Conservation (phyloP, 2,113 vertebrate species). For the Leucosticte australis region DNA sequence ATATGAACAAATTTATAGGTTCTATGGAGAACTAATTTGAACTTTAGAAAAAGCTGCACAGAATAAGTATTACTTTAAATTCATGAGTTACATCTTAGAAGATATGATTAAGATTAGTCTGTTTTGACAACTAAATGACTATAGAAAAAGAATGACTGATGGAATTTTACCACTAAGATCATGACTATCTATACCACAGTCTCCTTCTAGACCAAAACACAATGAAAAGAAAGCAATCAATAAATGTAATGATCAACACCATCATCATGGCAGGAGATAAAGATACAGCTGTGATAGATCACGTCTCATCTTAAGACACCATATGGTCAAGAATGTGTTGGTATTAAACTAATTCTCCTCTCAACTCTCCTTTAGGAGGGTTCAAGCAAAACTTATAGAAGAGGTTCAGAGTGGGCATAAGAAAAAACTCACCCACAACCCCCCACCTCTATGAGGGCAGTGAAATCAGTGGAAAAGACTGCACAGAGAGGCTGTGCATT, state of each 20-base stretch:
- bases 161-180: background rate
- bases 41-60: background rate
- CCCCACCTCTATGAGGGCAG: rapidly evolving
- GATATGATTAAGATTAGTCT: background rate
- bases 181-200: background rate
- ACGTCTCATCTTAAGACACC: background rate
- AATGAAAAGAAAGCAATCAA: background rate
- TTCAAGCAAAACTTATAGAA: background rate
- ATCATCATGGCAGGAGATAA: background rate
- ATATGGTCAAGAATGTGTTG: background rate
- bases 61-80: background rate
- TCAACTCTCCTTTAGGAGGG: background rate
- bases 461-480: background rate
- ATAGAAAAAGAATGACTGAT: background rate
- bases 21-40: background rate
- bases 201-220: background rate
- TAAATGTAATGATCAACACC: background rate
- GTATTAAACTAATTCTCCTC: background rate
- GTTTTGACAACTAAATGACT: background rate
- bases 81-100: background rate
- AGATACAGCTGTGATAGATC: background rate
- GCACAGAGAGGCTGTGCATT: background rate
- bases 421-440: background rate
- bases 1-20: background rate
- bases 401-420: background rate